phyloP scores from a whole-genome alignment of 2,888 invertebrate genomes.

The Zygaena filipendulae region DNA sequence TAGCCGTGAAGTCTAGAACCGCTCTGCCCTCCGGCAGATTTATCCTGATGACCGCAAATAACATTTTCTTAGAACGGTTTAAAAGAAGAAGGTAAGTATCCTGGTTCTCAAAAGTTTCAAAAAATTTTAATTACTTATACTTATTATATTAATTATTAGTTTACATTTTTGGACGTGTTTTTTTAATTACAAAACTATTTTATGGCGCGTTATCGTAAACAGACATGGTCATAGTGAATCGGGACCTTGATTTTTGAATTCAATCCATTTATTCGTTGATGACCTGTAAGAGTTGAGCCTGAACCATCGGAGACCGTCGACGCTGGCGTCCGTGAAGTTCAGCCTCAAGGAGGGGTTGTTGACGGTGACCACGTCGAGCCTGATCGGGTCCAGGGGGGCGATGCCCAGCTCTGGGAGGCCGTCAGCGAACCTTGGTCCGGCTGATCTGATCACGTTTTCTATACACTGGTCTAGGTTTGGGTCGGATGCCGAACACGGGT shows the following conservation, averaged over 20 bases:
- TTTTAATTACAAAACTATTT: too few species aligned
- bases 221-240: too few species aligned
- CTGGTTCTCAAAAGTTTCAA: too few species aligned
- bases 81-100: too few species aligned
- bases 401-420: constrained; percentile 58
- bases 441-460: constrained; percentile 32
- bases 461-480: constrained; percentile 46
- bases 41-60: constrained; percentile 36
- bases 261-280: too few species aligned
- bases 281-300: constrained; percentile 48
- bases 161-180: too few species aligned
- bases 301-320: constrained; percentile 48
- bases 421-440: constrained; percentile 41
- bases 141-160: too few species aligned
- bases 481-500: constrained; percentile 51
- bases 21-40: constrained; percentile 41
- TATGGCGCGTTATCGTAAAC: too few species aligned
- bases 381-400: constrained; percentile 54
- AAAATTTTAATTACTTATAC: too few species aligned
- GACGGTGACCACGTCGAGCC: constrained; percentile 49
- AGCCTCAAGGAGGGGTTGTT: constrained; percentile 53
- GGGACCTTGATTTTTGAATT: too few species aligned
- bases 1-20: constrained; percentile 52
- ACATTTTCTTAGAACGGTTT: too few species aligned
- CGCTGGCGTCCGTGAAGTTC: constrained; percentile 50